Base-by-base conservation (phyloP, 2,888 invertebrate genomes). In the Ptychoptera albimana region DNA sequence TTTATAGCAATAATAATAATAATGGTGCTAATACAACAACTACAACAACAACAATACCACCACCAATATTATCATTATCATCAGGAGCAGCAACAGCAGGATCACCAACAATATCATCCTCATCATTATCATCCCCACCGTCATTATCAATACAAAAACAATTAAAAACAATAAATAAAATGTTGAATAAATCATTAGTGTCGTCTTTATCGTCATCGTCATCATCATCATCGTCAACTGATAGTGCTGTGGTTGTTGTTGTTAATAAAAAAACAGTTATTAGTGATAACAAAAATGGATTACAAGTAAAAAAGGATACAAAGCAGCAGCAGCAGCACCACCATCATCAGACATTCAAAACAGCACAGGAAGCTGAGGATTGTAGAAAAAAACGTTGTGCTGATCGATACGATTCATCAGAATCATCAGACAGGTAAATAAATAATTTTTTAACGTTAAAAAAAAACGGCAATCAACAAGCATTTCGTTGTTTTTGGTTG, bases 351-450 rank as follows among this genome's bases (percentile, higher is more conserved):
- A 34, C 29, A 35, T 16, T 39, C 31, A 40, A 14, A 30, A 32
- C 30, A 35, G 34, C 42, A 35, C 53, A 56, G 56, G 59, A 66
- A 54, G 60, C 63, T 48, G 67, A 69, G 48, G 76, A 75, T 56
- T 79, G 75, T 61, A 75, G 80, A 66, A 83, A 81, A 70, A 87
- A 84, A 70, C 75, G 88, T 69, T 85, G 87, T 70, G 74, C 83
- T 66, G 86, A 88, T 76, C 78, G 87, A 72, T 88, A 85, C 73
- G 88, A 89, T 74, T 88, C 87, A 68, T 87, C 87, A 59, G 88
- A 88, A 71, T 87, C 87, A 60, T 88, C 87, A 69, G 88, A 88
- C 83, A 88, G 88, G 88, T 87, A 67, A 74, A 73, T 63, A 50
- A 39, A 30, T 30, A 30, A n/a, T n/a, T n/a, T n/a, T n/a, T n/a